Conservation (phyloP, 1,140 invertebrate species). For the Ceratitis capitata region DNA sequence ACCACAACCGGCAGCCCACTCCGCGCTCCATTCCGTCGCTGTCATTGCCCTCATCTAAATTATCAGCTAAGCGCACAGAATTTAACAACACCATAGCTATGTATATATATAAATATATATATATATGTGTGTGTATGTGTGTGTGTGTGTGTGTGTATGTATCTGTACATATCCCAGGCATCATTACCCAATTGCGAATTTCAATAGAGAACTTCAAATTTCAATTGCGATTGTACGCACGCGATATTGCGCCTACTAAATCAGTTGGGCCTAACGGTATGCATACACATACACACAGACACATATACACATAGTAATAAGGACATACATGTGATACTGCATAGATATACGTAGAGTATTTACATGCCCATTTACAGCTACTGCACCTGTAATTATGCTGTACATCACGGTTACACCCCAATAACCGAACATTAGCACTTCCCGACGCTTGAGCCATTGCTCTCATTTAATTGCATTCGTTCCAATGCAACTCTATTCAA, state of each 20-base stretch:
- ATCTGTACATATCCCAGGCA: too few species aligned
- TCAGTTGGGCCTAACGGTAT: neutral
- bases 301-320: neutral
- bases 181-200: neutral
- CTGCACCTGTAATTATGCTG: neutral
- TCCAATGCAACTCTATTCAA: neutral
- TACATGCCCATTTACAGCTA: slow-evolving; percentile 1
- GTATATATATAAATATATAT: too few species aligned
- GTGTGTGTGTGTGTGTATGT: too few species aligned
- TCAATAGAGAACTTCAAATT: slow-evolving; percentile 23
- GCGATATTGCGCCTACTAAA: slow-evolving; percentile 20
- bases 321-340: neutral
- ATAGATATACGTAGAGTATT: neutral
- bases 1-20: neutral
- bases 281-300: neutral
- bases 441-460: neutral
- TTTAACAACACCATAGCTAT: too few species aligned
- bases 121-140: too few species aligned
- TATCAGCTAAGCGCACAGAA: neutral
- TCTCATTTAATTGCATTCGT: slow-evolving; percentile 21
- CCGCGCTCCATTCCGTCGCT: too few species aligned
- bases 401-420: neutral
- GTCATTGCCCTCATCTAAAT: neutral
- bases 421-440: neutral
- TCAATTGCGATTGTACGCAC: neutral